Base-by-base conservation (phyloP, 1,140 invertebrate genomes). In the Lerema accius region DNA sequence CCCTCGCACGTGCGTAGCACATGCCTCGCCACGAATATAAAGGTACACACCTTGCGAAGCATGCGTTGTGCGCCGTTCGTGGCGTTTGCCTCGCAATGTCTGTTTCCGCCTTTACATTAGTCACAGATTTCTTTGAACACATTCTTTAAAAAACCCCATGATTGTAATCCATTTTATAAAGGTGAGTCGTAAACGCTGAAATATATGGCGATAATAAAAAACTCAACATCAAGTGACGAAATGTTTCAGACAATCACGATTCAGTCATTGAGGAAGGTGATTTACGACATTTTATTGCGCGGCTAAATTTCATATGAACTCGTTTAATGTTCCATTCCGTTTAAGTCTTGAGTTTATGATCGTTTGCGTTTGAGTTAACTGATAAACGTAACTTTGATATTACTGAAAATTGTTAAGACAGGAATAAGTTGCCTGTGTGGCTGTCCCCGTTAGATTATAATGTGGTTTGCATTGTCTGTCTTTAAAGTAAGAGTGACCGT, bases 291-390 rank as follows among this genome's bases (percentile, higher is more conserved):
- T 37, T 37, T 37, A 37, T 3, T 37, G 35, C n/a, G 35, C 35
- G 35, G 35, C 35, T 37, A 37, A 37, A 37, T 37, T 37, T 37
- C 35, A 37, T 37, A 37, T 37, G 35, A 37, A 37, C 35, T 37
- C 35, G 35, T 37, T 37, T 37, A 11, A 37, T n/a, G 35, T 37
- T 37, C n/a, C 35, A 37, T 37, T 37, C 35, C 35, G 35, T 37
- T 37, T 37, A 37, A 37, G n/a, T 37, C 35, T 37, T 37, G 35
- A 37, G 35, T 37, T 37, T 37, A 37, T 37, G 35, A 11, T 37
- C 35, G n/a, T 37, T n/a, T 37, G n/a, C 35, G 35, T 37, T n/a
- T 37, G 11, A 37, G n/a, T n/a, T 37, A 37, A 37, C 10, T 37
- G 35, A 11, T 37, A 32, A 37, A 37, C 1, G 35, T 11, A 11